Evolutionary conservation across 2,113 vertebrate species (phyloP).

Genomic region (Hippocampus comes): DNA sequence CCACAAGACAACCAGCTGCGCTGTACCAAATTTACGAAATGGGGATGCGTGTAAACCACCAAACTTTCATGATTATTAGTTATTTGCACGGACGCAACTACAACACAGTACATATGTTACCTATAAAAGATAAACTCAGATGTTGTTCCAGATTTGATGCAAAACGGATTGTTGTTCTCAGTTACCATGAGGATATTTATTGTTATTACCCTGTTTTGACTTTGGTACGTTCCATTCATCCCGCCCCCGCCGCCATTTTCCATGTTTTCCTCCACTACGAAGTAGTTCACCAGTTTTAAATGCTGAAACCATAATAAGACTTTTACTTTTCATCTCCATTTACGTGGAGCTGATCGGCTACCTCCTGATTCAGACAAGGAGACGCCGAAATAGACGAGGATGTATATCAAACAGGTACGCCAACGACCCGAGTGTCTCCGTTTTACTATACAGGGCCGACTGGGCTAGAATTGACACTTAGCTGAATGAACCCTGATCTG

Average conservation of each 20-base stretch:
- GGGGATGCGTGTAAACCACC: not conserved
- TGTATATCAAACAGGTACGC: constrained; percentile 81
- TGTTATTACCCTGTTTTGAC: constrained; percentile 15
- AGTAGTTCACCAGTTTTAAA: constrained; percentile 38
- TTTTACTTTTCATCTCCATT: constrained; percentile 43
- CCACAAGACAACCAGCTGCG: constrained; percentile 34
- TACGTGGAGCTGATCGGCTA: constrained; percentile 49
- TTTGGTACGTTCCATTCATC: constrained; percentile 51
- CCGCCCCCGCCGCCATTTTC: constrained; percentile 80
- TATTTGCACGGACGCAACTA: not conserved
- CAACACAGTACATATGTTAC: accelerated
- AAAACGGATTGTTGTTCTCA: not conserved
- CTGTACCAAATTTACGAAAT: constrained; percentile 44
- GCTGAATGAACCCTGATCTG: not conserved
- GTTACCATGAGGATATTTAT: not conserved
- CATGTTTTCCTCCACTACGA: constrained; percentile 58
- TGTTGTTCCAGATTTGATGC: accelerated
- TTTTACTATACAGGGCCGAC: not conserved
- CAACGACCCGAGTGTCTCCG: constrained; percentile 2
- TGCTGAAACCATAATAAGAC: constrained; percentile 13
- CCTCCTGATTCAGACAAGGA: constrained; percentile 36
- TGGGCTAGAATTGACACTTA: not conserved
- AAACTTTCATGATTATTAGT: not conserved
- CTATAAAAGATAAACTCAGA: accelerated
- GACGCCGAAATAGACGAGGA: constrained; percentile 44